Percentiles rank a stretch among this genome's conserved stretches.
phyloP scores from a whole-genome alignment of 1,140 invertebrate species.

The Microplitis demolitor region DNA sequence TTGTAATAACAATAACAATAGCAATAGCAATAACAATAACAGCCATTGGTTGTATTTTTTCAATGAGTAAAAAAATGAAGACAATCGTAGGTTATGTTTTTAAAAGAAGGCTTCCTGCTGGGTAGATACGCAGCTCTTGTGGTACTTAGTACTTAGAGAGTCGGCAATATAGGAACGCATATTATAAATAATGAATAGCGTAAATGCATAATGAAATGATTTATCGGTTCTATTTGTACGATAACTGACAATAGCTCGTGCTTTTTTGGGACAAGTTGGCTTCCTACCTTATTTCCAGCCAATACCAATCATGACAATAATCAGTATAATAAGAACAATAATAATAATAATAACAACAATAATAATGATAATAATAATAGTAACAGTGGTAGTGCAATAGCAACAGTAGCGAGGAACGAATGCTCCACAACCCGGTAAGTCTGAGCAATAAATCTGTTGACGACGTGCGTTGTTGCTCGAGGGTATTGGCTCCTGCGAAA shows the following conservation, averaged over 20 bases:
- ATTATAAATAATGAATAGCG: constrained; percentile 34
- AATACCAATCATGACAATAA: too few relatives aligned
- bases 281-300: neutral
- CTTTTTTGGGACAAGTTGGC: neutral
- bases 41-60: too few relatives aligned
- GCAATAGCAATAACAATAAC: too few relatives aligned
- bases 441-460: constrained; percentile 38
- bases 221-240: constrained; percentile 18
- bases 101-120: too few relatives aligned
- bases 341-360: too few relatives aligned
- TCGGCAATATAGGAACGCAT: constrained; percentile 22
- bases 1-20: too few relatives aligned
- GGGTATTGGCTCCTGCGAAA: too few relatives aligned
- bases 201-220: constrained; percentile 33
- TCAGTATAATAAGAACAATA: neutral
- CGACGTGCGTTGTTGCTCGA: neutral
- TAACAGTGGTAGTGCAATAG: neutral
- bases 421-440: neutral
- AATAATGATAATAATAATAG: too few relatives aligned
- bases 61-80: neutral
- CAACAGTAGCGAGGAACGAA: neutral
- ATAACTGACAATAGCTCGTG: constrained; percentile 22
- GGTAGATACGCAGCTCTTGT: too few relatives aligned
- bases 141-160: too few relatives aligned
- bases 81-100: neutral